phyloP scores from a whole-genome alignment of 2,888 invertebrate genomes.

The Apotomis capreana region DNA sequence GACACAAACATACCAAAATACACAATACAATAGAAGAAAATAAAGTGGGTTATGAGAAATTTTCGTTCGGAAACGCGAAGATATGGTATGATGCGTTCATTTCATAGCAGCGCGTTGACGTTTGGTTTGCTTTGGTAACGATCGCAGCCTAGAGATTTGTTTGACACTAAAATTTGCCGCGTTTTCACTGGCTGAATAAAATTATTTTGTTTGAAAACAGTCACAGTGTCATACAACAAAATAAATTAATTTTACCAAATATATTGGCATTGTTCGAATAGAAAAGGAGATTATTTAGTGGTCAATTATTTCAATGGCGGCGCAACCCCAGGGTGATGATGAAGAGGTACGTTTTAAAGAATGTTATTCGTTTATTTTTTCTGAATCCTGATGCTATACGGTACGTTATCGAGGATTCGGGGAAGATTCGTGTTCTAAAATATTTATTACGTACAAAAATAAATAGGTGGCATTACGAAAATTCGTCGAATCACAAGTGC shows the following conservation, averaged over 20 bases:
- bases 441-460: no score
- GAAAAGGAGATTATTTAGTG: background rate
- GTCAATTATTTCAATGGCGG: constrained; percentile 34
- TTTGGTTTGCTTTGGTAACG: background rate
- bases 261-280: background rate
- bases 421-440: no score
- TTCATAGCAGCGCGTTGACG: background rate
- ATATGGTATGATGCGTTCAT: constrained; percentile 13
- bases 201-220: background rate
- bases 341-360: constrained; percentile 55
- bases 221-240: no score
- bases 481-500: no score
- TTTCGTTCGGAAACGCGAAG: constrained; percentile 58
- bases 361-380: no score
- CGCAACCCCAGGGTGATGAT: constrained; percentile 58
- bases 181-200: constrained; percentile 18
- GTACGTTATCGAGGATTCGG: no score
- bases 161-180: background rate
- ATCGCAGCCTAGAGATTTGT: background rate
- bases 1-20: constrained; percentile 73
- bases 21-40: constrained; percentile 58
- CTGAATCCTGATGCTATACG: no score
- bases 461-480: no score
- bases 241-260: no score
- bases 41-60: constrained; percentile 63